Evolutionary conservation across 35 echinoderm and acorn worm genomes (phyloP).

Genomic region (Acanthaster planci): DNA sequence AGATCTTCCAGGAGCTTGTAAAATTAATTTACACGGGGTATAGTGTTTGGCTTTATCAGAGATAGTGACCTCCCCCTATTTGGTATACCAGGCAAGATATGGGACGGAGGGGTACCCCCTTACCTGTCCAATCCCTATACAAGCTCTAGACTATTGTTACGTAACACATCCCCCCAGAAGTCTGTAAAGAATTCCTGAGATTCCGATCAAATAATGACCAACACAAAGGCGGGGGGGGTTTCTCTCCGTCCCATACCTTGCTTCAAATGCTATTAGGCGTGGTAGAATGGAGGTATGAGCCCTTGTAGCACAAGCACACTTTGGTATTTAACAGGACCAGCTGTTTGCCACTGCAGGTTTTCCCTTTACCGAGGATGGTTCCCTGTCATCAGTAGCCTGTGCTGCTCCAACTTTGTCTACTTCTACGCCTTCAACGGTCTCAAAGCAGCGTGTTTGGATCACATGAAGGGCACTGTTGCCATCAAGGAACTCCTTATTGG

Average conservation of each 20-base stretch:
- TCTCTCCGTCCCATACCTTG: no score
- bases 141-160: no score
- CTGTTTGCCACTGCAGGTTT: neutral
- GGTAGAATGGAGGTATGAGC: neutral
- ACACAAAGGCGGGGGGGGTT: no score
- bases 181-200: neutral
- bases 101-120: no score
- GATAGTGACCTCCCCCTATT: no score
- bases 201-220: neutral
- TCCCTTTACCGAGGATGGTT: constrained; percentile 89
- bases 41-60: no score
- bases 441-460: constrained; percentile 27
- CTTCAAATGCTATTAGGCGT: neutral
- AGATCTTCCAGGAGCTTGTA: no score
- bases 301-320: neutral
- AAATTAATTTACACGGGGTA: no score
- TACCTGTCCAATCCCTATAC: no score
- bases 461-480: constrained; percentile 47
- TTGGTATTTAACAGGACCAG: neutral
- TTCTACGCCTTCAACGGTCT: constrained; percentile 93
- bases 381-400: constrained; percentile 91
- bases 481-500: constrained; percentile 76
- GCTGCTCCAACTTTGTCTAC: constrained; percentile 97
- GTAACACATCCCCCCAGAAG: no score
- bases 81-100: no score